Evolutionary conservation across 2,113 vertebrate species (phyloP).

Genomic region (Cyrtonyx montezumae): DNA sequence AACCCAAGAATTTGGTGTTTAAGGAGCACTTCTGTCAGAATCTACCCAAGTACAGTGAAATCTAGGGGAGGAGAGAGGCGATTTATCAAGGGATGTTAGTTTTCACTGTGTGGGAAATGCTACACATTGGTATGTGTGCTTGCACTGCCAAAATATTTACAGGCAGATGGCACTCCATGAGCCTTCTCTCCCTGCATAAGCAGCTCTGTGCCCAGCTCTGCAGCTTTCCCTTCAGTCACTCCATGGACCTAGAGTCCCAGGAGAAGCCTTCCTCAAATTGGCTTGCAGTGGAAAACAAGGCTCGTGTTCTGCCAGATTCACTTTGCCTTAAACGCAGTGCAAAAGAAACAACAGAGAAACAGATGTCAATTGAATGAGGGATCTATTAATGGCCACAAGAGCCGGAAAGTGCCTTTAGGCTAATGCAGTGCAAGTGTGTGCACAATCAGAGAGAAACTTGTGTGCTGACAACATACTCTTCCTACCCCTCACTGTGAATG

Average conservation of each 20-base stretch:
- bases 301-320: neutral
- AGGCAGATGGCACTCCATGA: constrained; percentile 9
- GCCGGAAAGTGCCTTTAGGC: neutral
- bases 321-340: neutral
- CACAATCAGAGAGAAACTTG: neutral
- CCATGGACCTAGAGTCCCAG: constrained; percentile 2
- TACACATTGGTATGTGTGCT: neutral
- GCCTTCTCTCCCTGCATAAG: neutral
- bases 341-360: neutral
- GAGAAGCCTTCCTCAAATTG: neutral
- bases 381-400: neutral
- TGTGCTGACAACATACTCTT: neutral
- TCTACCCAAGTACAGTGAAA: neutral
- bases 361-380: neutral
- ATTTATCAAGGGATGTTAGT: neutral
- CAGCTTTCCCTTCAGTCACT: constrained; percentile 6
- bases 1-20: neutral
- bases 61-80: neutral
- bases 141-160: constrained; percentile 22
- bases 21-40: neutral
- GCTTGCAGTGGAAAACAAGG: neutral
- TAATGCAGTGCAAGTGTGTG: neutral
- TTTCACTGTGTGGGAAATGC: neutral
- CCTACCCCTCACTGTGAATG: neutral
- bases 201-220: constrained; percentile 9